phyloP scores from a whole-genome alignment of 2,888 invertebrate genomes.

The Norana najaformis region DNA sequence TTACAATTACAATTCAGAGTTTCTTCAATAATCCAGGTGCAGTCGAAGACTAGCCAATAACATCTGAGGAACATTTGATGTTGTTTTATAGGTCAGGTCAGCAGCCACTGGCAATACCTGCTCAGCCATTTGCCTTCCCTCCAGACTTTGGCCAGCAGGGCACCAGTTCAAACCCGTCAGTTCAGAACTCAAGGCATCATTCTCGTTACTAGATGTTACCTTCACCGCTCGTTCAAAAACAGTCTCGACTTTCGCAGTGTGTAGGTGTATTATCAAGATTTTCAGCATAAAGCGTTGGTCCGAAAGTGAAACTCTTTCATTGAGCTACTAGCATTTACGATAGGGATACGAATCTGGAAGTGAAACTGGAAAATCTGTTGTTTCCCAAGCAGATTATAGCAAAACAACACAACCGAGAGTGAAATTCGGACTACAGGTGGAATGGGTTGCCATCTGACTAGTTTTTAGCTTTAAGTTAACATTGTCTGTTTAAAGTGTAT shows the following conservation, averaged over 20 bases:
- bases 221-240: slow-evolving; percentile 13
- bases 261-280: neutral
- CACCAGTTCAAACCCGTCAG: neutral
- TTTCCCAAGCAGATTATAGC: neutral
- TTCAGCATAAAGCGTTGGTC: neutral
- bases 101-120: neutral
- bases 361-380: neutral
- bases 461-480: neutral
- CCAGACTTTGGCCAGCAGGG: neutral
- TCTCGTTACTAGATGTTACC: neutral
- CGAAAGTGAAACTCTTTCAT: neutral
- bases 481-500: neutral
- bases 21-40: neutral
- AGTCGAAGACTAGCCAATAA: neutral
- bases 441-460: neutral
- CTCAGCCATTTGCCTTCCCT: slow-evolving; percentile 13
- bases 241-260: neutral
- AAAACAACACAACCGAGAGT: neutral
- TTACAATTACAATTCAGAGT: no score
- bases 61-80: neutral
- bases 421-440: neutral
- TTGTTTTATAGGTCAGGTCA: neutral
- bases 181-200: neutral
- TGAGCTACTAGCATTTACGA: neutral
- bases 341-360: neutral